These are phyloP conservation scores for Drosophila merina DNA, from an alignment of 2,888 invertebrate genomes.

Conservation along the genomic window DNA sequence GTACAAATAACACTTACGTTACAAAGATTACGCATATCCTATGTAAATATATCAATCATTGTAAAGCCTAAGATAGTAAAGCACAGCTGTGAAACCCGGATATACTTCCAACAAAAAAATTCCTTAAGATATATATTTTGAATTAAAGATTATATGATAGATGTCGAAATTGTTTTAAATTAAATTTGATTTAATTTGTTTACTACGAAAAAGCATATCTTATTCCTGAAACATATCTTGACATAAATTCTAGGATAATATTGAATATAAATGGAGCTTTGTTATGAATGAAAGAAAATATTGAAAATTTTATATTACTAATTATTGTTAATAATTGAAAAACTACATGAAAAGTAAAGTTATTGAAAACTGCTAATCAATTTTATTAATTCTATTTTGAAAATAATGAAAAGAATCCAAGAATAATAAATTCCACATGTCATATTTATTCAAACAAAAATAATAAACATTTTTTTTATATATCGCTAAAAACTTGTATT, in stretches of 20 bases:
- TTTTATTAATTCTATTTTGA: background rate
- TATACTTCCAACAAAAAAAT: conserved; percentile 27
- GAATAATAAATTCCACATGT: background rate
- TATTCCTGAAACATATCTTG: conserved; percentile 21
- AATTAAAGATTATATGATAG: conserved; percentile 15
- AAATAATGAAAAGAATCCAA: background rate
- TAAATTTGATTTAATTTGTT: background rate
- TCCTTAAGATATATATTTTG: conserved; percentile 38
- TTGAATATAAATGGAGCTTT: background rate
- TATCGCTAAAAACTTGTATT: background rate
- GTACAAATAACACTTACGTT: conserved; percentile 20
- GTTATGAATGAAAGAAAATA: background rate
- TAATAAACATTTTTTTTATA: background rate
- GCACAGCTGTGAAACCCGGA: conserved; percentile 44
- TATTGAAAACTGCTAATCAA: background rate
- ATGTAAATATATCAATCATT: conserved; percentile 28
- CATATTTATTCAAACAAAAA: background rate
- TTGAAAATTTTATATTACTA: background rate
- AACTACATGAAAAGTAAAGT: background rate
- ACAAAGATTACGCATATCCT: conserved; percentile 33
- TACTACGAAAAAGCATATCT: background rate
- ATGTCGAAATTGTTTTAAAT: background rate
- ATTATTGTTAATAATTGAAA: too few species aligned
- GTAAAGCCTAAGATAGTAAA: conserved; percentile 9
- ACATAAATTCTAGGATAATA: background rate